Evolutionary conservation across 2,797 vertebrate species (phyloP).

Genomic region (Melanotaenia nigrans): DNA sequence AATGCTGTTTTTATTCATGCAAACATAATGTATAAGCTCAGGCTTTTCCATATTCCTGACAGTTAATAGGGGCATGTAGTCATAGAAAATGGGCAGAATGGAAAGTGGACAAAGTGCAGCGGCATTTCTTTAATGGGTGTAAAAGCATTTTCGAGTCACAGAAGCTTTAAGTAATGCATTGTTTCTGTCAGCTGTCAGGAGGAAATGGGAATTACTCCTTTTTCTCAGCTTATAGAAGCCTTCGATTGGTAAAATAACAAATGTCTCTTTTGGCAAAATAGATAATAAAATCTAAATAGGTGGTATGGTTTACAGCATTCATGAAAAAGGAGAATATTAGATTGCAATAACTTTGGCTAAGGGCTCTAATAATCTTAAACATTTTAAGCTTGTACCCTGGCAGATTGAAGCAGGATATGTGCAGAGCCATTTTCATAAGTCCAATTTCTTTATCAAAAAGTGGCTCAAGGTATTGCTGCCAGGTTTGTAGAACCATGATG

Average conservation of each 20-base stretch:
- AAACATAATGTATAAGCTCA: conserved; percentile 7
- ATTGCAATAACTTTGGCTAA: background rate
- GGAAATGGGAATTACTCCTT: background rate
- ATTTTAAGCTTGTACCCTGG: background rate
- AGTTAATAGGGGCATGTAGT: background rate
- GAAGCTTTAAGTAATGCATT: conserved; percentile 3
- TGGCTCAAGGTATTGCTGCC: background rate
- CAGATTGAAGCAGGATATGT: too few species aligned
- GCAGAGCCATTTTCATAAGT: background rate
- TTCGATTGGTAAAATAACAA: conserved; percentile 2
- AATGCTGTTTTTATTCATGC: conserved; percentile 20
- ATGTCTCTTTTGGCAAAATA: background rate
- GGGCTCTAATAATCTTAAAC: background rate
- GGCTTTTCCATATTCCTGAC: conserved; percentile 1
- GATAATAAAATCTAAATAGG: background rate
- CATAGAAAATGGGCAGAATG: conserved; percentile 4
- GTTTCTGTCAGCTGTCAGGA: conserved; percentile 13
- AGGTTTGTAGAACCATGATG: background rate
- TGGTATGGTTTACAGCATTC: background rate
- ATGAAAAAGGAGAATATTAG: background rate
- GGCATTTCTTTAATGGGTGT: conserved; percentile 32
- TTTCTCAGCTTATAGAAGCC: background rate
- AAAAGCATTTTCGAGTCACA: conserved; percentile 32
- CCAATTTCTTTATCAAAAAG: background rate
- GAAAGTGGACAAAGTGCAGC: conserved; percentile 15